A percentile compares a stretch with the other conserved stretches of the same genome.
Evolutionary conservation across 2,113 vertebrate genomes (phyloP).

Genomic region (Empidonax traillii): DNA sequence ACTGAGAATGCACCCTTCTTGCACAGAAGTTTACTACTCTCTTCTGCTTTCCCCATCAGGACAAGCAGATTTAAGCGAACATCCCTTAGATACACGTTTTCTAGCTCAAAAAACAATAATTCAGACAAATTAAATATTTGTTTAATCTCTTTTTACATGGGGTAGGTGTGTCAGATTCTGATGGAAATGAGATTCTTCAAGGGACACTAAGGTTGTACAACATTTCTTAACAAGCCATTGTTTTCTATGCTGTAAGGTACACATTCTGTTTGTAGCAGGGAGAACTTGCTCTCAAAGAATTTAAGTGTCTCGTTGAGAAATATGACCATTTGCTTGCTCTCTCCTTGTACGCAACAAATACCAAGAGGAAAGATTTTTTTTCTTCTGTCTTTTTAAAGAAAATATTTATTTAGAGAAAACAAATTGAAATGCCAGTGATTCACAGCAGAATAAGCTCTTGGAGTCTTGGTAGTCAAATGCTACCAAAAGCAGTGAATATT

Average conservation of each 20-base stretch:
- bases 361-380: background rate
- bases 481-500: background rate
- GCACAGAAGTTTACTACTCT: background rate
- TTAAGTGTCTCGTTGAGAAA: background rate
- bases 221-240: background rate
- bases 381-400: background rate
- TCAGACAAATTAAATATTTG: slow-evolving; percentile 36
- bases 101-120: background rate
- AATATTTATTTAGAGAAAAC: slow-evolving; percentile 3
- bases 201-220: background rate
- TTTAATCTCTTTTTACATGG: slow-evolving; percentile 25
- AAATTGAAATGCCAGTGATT: background rate
- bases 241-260: background rate
- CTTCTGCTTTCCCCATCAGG: background rate
- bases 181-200: slow-evolving; percentile 1
- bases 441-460: background rate
- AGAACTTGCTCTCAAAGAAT: background rate
- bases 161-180: background rate
- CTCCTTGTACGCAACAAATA: background rate
- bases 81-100: background rate
- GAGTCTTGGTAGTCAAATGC: background rate
- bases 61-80: background rate
- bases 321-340: background rate
- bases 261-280: background rate
- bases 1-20: background rate